Percentiles rank a stretch among this genome's conserved stretches.
phyloP scores from a whole-genome alignment of 2,888 invertebrate genomes.

The Phlogophora meticulosa region DNA sequence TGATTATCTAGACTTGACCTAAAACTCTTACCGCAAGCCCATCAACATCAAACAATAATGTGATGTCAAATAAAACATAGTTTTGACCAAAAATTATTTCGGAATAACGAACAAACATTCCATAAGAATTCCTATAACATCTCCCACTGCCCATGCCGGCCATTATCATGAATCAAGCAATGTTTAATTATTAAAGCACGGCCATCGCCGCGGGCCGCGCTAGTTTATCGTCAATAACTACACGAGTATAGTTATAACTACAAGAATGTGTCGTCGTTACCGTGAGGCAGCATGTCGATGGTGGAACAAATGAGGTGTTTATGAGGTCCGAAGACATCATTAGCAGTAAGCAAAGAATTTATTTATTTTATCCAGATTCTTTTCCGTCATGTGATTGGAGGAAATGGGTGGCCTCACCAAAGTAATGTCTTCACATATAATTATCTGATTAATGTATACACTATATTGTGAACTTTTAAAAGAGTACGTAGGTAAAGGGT shows the following conservation, averaged over 20 bases:
- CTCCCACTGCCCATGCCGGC: constrained; percentile 18
- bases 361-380: not conserved
- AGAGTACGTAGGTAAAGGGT: no score
- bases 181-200: constrained; percentile 39
- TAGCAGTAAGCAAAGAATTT: not conserved
- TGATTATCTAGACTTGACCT: constrained; percentile 12
- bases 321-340: not conserved
- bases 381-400: not conserved
- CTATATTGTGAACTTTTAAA: no score
- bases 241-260: constrained; percentile 15
- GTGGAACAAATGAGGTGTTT: constrained; percentile 45
- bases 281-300: constrained; percentile 13
- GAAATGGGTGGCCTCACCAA: not conserved
- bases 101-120: constrained; percentile 34
- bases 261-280: constrained; percentile 29
- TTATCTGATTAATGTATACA: no score
- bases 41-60: constrained; percentile 6
- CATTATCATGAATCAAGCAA: constrained; percentile 53
- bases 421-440: no score
- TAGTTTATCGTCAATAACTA: constrained; percentile 15
- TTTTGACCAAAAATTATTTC: constrained; percentile 24
- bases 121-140: constrained; percentile 12
- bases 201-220: constrained; percentile 40
- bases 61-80: constrained; percentile 20
- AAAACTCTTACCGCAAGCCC: not conserved